These are phyloP conservation scores for Gastrophryne carolinensis DNA, from an alignment of 2,797 vertebrate species.

Conservation along the genomic window DNA sequence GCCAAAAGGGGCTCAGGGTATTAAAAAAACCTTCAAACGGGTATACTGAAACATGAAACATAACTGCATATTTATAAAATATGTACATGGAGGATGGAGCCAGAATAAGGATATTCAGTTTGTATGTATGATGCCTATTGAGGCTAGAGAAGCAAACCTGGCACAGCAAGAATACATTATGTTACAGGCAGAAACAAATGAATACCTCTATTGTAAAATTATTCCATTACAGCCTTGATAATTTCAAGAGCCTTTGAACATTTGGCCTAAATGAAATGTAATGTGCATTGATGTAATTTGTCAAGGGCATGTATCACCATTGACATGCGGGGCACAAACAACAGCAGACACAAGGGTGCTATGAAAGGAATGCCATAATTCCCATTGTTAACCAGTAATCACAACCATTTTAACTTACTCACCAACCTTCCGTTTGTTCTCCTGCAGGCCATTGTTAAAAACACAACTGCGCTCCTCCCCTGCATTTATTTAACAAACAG, in stretches of 20 bases:
- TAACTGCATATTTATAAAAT: too few species aligned
- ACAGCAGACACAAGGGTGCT: not conserved
- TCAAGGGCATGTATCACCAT: conserved; percentile 5
- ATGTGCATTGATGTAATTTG: conserved; percentile 22
- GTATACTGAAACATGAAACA: too few species aligned
- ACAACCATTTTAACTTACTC: conserved; percentile 12
- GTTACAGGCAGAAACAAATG: not conserved
- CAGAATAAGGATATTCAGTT: too few species aligned
- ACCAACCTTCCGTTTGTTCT: not conserved
- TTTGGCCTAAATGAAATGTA: not conserved
- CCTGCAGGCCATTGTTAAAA: not conserved
- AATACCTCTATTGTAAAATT: not conserved
- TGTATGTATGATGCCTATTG: not conserved
- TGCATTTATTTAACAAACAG: conserved; percentile 20
- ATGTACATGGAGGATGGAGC: too few species aligned
- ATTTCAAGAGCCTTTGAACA: conserved; percentile 7
- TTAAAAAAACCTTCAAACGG: too few species aligned
- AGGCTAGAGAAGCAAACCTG: not conserved
- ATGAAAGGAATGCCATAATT: conserved; percentile 10
- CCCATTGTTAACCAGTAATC: conserved; percentile 23
- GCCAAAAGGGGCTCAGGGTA: too few species aligned
- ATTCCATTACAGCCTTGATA: conserved; percentile 8
- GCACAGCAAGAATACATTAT: not conserved
- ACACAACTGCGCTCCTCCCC: not conserved
- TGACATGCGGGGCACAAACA: not conserved